Conservation (phyloP, 2,113 vertebrate species). For the Noctilio leporinus region DNA sequence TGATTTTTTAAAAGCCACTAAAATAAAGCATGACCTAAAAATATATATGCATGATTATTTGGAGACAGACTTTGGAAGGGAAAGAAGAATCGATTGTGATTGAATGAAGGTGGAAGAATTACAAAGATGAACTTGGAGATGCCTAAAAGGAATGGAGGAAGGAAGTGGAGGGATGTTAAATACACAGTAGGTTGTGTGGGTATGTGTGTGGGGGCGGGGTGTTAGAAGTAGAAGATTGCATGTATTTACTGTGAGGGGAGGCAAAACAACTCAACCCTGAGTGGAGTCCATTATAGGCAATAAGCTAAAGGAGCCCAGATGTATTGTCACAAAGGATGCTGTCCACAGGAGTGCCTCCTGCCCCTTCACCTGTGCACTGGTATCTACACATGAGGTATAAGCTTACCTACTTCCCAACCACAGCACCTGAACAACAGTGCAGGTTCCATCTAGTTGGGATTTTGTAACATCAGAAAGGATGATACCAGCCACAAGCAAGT, state of each 20-base stretch:
- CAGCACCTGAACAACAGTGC: background rate
- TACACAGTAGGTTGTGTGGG: background rate
- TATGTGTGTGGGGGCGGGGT: no score
- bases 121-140: background rate
- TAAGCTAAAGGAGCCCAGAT: background rate
- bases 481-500: background rate
- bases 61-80: background rate
- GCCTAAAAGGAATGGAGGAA: background rate
- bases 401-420: background rate
- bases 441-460: background rate
- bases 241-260: background rate
- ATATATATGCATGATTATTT: background rate
- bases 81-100: background rate
- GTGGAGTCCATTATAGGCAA: background rate
- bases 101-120: background rate
- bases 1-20: background rate
- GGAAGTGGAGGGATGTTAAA: background rate
- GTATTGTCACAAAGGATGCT: background rate
- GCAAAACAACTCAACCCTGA: background rate
- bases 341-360: background rate
- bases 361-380: background rate
- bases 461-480: background rate
- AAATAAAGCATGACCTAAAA: background rate
- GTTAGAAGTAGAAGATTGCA: background rate
- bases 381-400: background rate